Evolutionary conservation across 2,113 vertebrate species (phyloP).

Genomic region (Cyphomyrus plagiostoma): DNA sequence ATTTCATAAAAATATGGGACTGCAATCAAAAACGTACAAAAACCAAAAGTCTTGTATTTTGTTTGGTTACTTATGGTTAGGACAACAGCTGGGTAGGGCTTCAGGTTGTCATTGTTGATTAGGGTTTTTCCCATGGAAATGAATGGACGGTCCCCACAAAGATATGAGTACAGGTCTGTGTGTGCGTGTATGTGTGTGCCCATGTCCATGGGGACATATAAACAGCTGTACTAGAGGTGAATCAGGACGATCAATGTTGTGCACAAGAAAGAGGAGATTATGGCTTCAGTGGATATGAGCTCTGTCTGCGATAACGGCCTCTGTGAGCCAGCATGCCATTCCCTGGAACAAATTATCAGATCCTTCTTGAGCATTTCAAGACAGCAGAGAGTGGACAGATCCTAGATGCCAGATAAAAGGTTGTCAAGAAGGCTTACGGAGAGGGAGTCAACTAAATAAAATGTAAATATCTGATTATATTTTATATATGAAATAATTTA

Average conservation of each 20-base stretch:
- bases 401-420: background rate
- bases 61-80: too few relatives aligned
- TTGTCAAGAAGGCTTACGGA: background rate
- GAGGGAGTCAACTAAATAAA: background rate
- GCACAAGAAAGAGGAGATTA: background rate
- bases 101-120: too few relatives aligned
- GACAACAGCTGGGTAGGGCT: too few relatives aligned
- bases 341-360: background rate
- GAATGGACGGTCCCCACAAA: too few relatives aligned
- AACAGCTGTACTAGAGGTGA: background rate
- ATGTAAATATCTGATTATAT: background rate
- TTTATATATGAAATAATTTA: background rate
- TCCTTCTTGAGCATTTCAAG: background rate
- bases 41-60: too few relatives aligned
- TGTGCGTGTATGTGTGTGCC: background rate
- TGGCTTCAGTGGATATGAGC: background rate
- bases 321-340: background rate
- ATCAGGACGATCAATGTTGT: background rate
- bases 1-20: too few relatives aligned
- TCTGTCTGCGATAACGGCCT: background rate
- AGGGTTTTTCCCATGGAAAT: too few relatives aligned
- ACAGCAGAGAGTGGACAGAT: background rate
- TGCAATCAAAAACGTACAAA: too few relatives aligned
- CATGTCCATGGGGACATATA: background rate
- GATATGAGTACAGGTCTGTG: too few relatives aligned